Evolutionary conservation across 2,888 invertebrate species (phyloP).

Genomic region (Campoletis raptor): DNA sequence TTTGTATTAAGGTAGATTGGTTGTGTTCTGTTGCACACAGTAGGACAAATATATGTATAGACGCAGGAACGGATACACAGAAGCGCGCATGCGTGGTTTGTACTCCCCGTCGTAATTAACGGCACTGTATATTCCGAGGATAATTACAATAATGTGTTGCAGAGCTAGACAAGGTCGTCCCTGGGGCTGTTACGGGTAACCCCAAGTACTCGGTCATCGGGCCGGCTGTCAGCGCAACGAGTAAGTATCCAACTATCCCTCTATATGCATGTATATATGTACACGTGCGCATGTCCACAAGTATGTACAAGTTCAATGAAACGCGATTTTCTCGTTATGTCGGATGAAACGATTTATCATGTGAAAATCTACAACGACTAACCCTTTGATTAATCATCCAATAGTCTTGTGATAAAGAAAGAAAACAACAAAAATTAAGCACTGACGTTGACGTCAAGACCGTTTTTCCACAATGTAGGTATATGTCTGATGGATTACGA

Average conservation of each 20-base stretch:
- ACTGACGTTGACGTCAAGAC: neutral
- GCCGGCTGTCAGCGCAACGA: constrained; percentile 91
- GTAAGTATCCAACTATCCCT: constrained; percentile 86
- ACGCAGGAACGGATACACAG: constrained; percentile 47
- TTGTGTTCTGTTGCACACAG: constrained; percentile 78
- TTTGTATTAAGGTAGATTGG: constrained; percentile 83
- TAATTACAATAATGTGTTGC: constrained; percentile 85
- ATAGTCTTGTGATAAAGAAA: constrained; percentile 41
- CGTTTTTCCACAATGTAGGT: constrained; percentile 11
- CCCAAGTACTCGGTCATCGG: constrained; percentile 87
- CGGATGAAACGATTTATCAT: constrained; percentile 57
- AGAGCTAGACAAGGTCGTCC: constrained; percentile 84
- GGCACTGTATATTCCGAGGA: constrained; percentile 83
- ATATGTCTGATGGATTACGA: constrained; percentile 30
- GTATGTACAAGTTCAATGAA: constrained; percentile 58
- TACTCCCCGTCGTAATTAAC: constrained; percentile 78
- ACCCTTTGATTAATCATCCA: constrained; percentile 51
- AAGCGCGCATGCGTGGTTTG: constrained; percentile 56
- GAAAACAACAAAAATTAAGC: neutral
- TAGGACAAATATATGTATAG: constrained; percentile 60
- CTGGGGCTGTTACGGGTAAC: constrained; percentile 83
- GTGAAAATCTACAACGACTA: constrained; percentile 36
- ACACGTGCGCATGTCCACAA: constrained; percentile 32
- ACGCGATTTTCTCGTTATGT: constrained; percentile 67
- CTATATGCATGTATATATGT: constrained; percentile 10